phyloP scores from a whole-genome alignment of 2,113 vertebrate genomes.

The Amblyopsis rosae region DNA sequence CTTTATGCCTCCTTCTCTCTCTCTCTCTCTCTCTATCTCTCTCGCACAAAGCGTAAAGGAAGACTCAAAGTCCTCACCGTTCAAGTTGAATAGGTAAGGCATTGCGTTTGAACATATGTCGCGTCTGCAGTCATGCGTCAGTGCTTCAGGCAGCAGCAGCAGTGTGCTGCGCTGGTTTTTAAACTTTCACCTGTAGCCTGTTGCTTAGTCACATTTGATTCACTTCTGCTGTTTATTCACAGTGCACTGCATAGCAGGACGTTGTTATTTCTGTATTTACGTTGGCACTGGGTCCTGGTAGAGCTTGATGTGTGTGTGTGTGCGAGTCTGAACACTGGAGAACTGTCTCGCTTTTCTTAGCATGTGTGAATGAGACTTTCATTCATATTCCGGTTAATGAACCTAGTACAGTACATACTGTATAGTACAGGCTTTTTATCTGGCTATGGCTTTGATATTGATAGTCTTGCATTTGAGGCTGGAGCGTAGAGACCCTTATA shows the following conservation, averaged over 20 bases:
- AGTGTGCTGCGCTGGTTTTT: background rate
- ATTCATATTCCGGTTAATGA: background rate
- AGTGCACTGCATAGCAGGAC: slow-evolving; percentile 43
- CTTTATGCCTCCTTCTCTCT: slow-evolving; percentile 28
- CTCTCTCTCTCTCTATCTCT: slow-evolving; percentile 26
- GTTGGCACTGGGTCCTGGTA: slow-evolving; percentile 41
- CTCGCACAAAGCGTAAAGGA: slow-evolving; percentile 22
- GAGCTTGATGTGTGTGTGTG: slow-evolving; percentile 9
- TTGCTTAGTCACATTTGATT: slow-evolving; percentile 31
- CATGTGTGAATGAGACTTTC: slow-evolving; percentile 13
- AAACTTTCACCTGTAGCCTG: background rate
- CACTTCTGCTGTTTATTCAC: slow-evolving; percentile 25
- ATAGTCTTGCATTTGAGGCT: slow-evolving; percentile 45
- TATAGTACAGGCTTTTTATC: slow-evolving; percentile 3
- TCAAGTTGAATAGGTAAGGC: slow-evolving; percentile 56
- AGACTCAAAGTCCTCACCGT: slow-evolving; percentile 15
- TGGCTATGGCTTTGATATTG: slow-evolving; percentile 47
- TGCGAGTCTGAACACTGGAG: slow-evolving; percentile 6
- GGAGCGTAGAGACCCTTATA: slow-evolving; percentile 46
- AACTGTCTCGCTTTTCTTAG: slow-evolving; percentile 18
- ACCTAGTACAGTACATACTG: background rate
- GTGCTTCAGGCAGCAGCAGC: background rate
- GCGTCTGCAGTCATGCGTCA: slow-evolving; percentile 21
- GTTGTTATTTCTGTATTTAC: slow-evolving; percentile 53
- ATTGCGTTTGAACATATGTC: slow-evolving; percentile 8